phyloP scores from a whole-genome alignment of 2,113 vertebrate genomes.

The Petromus typicus region DNA sequence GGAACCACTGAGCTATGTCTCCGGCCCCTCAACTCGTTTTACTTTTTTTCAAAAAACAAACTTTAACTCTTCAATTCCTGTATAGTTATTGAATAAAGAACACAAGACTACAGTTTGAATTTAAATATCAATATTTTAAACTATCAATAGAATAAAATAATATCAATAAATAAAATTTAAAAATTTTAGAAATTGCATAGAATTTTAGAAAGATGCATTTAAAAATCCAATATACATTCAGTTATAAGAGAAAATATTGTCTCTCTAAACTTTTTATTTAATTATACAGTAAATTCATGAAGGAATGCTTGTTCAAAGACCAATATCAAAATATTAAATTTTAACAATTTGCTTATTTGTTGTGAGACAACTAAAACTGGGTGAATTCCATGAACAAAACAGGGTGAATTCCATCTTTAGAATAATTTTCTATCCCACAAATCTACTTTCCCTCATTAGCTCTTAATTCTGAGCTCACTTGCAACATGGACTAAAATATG shows the following conservation, averaged over 20 bases:
- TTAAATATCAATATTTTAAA: not conserved
- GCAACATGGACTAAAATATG: too few relatives aligned
- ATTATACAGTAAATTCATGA: not conserved
- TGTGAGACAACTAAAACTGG: not conserved
- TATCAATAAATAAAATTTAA: not conserved
- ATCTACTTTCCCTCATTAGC: not conserved
- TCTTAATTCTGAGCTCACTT: not conserved
- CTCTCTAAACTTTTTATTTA: not conserved
- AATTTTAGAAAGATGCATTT: not conserved
- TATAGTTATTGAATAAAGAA: slow-evolving; percentile 14
- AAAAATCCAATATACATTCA: not conserved
- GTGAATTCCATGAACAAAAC: too few relatives aligned
- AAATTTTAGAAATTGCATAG: not conserved
- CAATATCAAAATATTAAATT: not conserved
- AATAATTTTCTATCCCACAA: not conserved
- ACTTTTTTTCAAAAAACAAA: not conserved
- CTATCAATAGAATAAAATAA: not conserved
- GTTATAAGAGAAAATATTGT: not conserved
- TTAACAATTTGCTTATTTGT: not conserved
- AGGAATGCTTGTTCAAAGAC: not conserved
- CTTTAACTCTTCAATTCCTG: not conserved
- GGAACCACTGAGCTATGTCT: too few relatives aligned
- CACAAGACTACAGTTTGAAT: not conserved
- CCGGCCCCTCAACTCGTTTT: not conserved
- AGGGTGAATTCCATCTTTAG: not conserved